Evolutionary conservation across 2,888 invertebrate genomes (phyloP).

Genomic region (Silvanus unidentatus): DNA sequence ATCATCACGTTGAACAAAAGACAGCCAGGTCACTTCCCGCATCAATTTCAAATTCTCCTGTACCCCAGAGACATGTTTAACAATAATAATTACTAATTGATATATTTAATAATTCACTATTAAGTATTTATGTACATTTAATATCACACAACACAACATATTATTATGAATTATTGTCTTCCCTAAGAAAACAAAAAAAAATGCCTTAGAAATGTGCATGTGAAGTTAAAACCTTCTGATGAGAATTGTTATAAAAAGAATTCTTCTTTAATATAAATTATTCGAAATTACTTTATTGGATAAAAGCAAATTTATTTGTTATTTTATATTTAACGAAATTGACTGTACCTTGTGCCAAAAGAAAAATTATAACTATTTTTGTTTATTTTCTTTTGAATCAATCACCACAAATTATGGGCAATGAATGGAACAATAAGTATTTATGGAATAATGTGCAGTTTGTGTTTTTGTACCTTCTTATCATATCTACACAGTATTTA

Average conservation of each 20-base stretch:
- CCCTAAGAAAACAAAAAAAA: conserved; percentile 11
- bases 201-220: conserved; percentile 32
- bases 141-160: too few relatives aligned
- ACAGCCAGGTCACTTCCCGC: conserved; percentile 34
- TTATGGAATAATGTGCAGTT: conserved; percentile 10
- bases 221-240: conserved; percentile 9
- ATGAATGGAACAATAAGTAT: background rate
- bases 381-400: too few relatives aligned
- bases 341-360: conserved; percentile 21
- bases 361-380: background rate
- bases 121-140: too few relatives aligned
- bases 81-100: conserved; percentile 23
- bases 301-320: too few relatives aligned
- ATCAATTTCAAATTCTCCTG: conserved; percentile 35
- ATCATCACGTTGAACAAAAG: conserved; percentile 55
- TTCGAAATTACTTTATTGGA: too few relatives aligned
- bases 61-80: conserved; percentile 34
- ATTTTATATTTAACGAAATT: too few relatives aligned
- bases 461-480: conserved; percentile 24
- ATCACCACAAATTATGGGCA: conserved; percentile 6
- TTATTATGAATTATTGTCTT: too few relatives aligned
- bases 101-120: too few relatives aligned
- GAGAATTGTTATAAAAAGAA: background rate
- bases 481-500: conserved; percentile 26
- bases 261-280: background rate